Evolutionary conservation across 2,888 invertebrate genomes (phyloP).

Genomic region (Halictus ligatus): DNA sequence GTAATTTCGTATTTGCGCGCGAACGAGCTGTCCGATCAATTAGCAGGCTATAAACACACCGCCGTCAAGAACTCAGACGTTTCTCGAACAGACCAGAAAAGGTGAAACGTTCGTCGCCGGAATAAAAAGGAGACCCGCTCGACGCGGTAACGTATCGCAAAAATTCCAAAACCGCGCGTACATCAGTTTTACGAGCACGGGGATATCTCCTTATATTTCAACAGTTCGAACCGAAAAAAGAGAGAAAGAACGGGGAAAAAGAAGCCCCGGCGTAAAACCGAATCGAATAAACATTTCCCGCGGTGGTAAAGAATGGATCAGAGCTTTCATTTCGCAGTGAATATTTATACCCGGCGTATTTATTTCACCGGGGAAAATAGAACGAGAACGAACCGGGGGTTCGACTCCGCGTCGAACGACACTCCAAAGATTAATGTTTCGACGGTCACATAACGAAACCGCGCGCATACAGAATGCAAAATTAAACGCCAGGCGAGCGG

Average conservation of each 20-base stretch:
- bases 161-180: neutral
- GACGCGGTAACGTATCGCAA: neutral
- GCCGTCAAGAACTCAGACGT: neutral
- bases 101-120: neutral
- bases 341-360: slow-evolving; percentile 15
- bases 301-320: neutral
- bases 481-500: slow-evolving; percentile 19
- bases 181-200: neutral
- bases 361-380: neutral
- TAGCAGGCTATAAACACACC: neutral
- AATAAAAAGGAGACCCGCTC: neutral
- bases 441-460: neutral
- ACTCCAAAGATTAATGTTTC: slow-evolving; percentile 35
- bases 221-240: neutral
- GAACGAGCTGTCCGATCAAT: neutral
- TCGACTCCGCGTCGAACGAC: neutral
- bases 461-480: neutral
- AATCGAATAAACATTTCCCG: neutral
- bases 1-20: neutral
- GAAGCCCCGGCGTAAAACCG: neutral
- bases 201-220: neutral
- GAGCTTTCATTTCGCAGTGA: neutral
- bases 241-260: no score
- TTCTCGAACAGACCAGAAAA: neutral
- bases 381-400: neutral